Percentiles rank a stretch among this genome's conserved stretches.
These are phyloP conservation scores for Ctenodactylus gundi DNA, from an alignment of 2,113 vertebrate genomes.

Conservation along the genomic window DNA sequence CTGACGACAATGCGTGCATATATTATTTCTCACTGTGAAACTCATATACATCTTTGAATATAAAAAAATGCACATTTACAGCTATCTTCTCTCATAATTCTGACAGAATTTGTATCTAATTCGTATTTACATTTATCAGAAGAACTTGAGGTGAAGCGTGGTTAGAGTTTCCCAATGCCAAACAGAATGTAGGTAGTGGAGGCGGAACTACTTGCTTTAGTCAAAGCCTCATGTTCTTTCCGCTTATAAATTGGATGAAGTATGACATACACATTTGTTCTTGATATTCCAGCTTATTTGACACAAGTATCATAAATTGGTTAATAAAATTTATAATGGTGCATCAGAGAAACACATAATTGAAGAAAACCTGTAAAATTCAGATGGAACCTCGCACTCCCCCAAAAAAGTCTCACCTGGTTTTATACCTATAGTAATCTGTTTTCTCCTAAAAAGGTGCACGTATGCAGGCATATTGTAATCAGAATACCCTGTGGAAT, in stretches of 20 bases:
- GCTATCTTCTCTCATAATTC: constrained; percentile 1
- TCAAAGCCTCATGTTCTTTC: constrained; percentile 33
- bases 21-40: constrained; percentile 44
- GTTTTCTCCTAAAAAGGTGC: constrained; percentile 59
- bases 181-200: constrained; percentile 28
- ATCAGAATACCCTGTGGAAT: constrained; percentile 70
- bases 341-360: constrained; percentile 18
- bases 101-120: constrained; percentile 63
- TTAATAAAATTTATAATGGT: too few species aligned
- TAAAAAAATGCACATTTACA: constrained; percentile 64
- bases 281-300: constrained; percentile 27
- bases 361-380: constrained; percentile 43
- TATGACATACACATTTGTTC: not conserved
- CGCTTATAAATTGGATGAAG: not conserved
- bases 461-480: constrained; percentile 56
- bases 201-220: not conserved
- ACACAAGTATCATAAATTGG: constrained; percentile 41
- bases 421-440: constrained; percentile 23
- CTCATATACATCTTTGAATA: constrained; percentile 63
- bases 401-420: not conserved
- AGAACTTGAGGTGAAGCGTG: constrained; percentile 19
- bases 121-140: constrained; percentile 52
- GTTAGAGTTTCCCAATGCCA: constrained; percentile 34
- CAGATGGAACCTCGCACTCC: not conserved
- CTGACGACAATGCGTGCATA: constrained; percentile 34